A percentile compares a stretch with the other conserved stretches of the same genome.
Evolutionary conservation across 2,113 vertebrate genomes (phyloP).

Genomic region (Poicephalus meyeri): DNA sequence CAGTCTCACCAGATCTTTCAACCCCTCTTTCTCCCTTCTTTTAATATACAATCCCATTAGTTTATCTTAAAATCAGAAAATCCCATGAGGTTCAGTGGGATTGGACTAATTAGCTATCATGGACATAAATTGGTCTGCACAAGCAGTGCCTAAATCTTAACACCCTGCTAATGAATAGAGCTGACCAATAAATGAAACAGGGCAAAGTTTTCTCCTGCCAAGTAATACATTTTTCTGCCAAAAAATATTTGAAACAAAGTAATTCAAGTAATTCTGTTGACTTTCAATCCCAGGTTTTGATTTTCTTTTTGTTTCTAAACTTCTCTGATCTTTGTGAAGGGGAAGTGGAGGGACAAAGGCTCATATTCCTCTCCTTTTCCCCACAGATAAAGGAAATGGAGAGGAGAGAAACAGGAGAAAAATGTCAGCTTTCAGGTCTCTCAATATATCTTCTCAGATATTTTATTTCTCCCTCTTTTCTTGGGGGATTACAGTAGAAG

Average conservation of each 20-base stretch:
- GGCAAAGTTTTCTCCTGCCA: neutral
- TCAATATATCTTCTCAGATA: neutral
- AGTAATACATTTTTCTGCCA: conserved; percentile 7
- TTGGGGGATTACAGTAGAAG: neutral
- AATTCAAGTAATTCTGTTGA: conserved; percentile 12
- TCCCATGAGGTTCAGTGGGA: neutral
- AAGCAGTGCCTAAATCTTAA: neutral
- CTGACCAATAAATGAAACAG: neutral
- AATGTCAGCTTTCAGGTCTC: neutral
- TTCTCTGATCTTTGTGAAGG: neutral
- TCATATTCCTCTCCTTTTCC: neutral
- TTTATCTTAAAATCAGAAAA: neutral
- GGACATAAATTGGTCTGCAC: neutral
- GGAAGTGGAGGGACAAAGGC: neutral
- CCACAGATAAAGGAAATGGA: neutral
- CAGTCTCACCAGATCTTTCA: neutral
- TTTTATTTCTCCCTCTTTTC: neutral
- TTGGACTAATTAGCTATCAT: neutral
- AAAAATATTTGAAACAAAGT: neutral
- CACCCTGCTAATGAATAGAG: neutral
- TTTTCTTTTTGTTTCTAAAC: neutral
- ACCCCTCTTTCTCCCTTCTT: neutral
- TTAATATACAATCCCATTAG: neutral
- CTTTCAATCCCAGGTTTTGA: neutral
- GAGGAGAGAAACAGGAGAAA: neutral